These are phyloP conservation scores for Elephas maximus DNA, from an alignment of 2,113 vertebrate genomes.

Conservation along the genomic window DNA sequence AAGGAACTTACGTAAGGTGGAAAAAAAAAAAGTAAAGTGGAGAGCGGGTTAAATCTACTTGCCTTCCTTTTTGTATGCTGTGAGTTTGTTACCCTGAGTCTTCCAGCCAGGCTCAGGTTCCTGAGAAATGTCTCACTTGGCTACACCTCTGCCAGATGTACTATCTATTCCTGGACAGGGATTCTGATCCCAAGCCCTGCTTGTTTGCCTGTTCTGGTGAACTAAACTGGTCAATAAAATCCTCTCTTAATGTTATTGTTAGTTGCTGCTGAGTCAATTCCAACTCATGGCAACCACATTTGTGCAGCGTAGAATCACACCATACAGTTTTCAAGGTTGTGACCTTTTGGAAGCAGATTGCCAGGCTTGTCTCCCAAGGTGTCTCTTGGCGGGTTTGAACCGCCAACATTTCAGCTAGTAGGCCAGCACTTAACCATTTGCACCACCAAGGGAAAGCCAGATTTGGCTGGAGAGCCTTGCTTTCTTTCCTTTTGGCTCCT, in stretches of 20 bases:
- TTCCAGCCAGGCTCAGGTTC: background rate
- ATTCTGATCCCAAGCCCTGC: background rate
- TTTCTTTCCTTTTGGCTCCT: background rate
- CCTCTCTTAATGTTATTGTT: background rate
- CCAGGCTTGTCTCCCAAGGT: too few species aligned
- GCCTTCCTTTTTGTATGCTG: background rate
- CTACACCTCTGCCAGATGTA: background rate
- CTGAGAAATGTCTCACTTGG: background rate
- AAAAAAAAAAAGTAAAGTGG: background rate
- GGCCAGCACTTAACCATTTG: background rate
- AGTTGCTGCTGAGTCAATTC: background rate
- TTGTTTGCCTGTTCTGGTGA: background rate
- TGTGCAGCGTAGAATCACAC: too few species aligned
- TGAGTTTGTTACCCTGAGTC: background rate
- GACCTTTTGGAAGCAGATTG: too few species aligned
- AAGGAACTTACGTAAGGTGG: background rate
- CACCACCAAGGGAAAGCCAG: background rate
- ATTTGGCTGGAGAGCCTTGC: background rate
- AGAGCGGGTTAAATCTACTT: background rate
- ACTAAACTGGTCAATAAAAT: slow-evolving; percentile 12
- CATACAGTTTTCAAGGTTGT: too few species aligned
- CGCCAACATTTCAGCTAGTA: background rate
- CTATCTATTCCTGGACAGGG: background rate
- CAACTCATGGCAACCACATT: too few species aligned
- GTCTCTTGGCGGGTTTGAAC: too few species aligned